These are phyloP conservation scores for Cinara cedri DNA, from an alignment of 2,888 invertebrate genomes.

Conservation along the genomic window DNA sequence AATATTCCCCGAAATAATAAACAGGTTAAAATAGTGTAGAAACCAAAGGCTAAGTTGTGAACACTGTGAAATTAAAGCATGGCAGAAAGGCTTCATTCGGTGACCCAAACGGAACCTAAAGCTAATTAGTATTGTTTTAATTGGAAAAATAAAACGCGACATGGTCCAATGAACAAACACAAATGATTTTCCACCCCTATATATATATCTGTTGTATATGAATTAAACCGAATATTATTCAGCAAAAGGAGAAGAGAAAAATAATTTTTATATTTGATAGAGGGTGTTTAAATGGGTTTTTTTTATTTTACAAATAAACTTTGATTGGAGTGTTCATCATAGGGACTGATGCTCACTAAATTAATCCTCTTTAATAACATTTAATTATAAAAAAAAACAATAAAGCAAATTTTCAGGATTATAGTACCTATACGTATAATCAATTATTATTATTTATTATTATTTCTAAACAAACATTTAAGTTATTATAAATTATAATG, in stretches of 20 bases:
- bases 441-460: slow-evolving; percentile 20
- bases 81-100: not conserved
- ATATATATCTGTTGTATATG: not conserved
- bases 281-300: slow-evolving; percentile 19
- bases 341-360: not conserved
- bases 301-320: slow-evolving; percentile 32
- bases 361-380: slow-evolving; percentile 9
- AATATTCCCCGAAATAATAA: slow-evolving; percentile 38
- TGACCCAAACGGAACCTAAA: slow-evolving; percentile 32
- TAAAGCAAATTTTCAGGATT: not conserved
- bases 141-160: slow-evolving; percentile 39
- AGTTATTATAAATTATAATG: not conserved
- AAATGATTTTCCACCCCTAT: slow-evolving; percentile 6
- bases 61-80: slow-evolving; percentile 1
- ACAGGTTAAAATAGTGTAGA: not conserved
- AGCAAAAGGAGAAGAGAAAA: not conserved
- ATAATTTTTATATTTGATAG: slow-evolving; percentile 32
- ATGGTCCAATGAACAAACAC: slow-evolving; percentile 11
- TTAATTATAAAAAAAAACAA: slow-evolving; percentile 13
- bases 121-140: slow-evolving; percentile 52
- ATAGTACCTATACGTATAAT: not conserved
- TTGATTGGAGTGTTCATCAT: slow-evolving; percentile 24
- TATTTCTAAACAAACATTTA: not conserved
- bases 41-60: not conserved
- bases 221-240: slow-evolving; percentile 34